Conservation (phyloP, 1,140 invertebrate genomes). For the Steinernema khuongi region DNA sequence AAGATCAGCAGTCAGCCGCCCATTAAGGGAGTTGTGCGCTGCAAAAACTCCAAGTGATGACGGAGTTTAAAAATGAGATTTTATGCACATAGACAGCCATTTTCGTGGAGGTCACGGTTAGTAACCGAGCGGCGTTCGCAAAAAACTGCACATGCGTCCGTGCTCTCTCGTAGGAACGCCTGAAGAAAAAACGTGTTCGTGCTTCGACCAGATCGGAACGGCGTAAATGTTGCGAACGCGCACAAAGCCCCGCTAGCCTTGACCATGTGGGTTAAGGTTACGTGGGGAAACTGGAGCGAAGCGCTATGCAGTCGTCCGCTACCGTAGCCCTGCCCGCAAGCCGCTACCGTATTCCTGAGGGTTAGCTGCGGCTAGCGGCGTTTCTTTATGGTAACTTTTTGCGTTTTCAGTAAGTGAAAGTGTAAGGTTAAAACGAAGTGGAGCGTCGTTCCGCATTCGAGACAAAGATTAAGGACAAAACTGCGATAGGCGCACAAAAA, state of each 20-base stretch:
- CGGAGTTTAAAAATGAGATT: neutral
- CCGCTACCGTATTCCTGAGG: slow-evolving; percentile 5
- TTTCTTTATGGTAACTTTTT: no score
- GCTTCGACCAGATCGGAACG: neutral
- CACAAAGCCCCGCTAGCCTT: slow-evolving; percentile 2
- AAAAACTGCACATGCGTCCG: neutral
- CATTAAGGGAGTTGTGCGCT: neutral
- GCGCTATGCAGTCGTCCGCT: neutral
- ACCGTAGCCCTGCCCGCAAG: no score
- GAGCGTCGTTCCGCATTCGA: slow-evolving; percentile 6
- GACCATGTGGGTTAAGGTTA: slow-evolving; percentile 16
- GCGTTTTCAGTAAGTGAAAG: neutral
- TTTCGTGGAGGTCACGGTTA: slow-evolving; percentile 1
- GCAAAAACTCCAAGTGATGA: neutral
- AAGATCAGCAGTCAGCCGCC: neutral
- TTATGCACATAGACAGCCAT: neutral
- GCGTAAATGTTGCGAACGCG: slow-evolving; percentile 8
- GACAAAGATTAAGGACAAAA: slow-evolving; percentile 3
- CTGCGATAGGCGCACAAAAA: neutral
- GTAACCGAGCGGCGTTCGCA: neutral
- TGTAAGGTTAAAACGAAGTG: neutral
- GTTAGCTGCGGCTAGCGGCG: no score
- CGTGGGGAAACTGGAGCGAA: neutral
- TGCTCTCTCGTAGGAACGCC: neutral
- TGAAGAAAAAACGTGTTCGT: slow-evolving; percentile 9